These are phyloP conservation scores for Entomobrya multifasciata DNA, from an alignment of 2,888 invertebrate species.

Conservation along the genomic window DNA sequence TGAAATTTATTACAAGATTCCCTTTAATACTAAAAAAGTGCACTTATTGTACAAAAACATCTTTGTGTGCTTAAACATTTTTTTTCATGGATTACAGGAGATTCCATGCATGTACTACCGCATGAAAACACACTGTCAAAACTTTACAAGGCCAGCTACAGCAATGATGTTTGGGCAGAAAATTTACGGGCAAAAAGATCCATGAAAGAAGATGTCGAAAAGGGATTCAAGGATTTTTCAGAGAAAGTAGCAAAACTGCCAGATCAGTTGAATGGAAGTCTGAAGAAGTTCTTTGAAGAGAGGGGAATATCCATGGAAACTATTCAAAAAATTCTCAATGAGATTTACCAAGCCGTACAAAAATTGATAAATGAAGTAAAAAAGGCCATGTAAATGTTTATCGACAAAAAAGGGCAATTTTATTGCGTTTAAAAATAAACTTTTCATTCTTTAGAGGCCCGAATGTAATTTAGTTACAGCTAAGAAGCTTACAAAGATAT, in stretches of 20 bases:
- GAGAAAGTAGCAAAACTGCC: conserved; percentile 21
- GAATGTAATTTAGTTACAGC: too few relatives aligned
- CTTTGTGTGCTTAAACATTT: too few relatives aligned
- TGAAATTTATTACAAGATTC: too few relatives aligned
- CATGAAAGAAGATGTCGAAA: conserved; percentile 39
- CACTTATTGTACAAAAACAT: too few relatives aligned
- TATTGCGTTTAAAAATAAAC: too few relatives aligned
- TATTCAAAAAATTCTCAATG: conserved; percentile 26
- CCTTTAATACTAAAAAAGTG: too few relatives aligned
- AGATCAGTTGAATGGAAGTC: background rate
- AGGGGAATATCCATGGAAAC: conserved; percentile 35
- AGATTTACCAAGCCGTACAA: background rate
- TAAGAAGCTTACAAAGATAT: too few relatives aligned
- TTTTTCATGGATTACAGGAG: too few relatives aligned
- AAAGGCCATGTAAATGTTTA: too few relatives aligned
- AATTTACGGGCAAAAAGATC: background rate
- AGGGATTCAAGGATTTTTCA: conserved; percentile 41
- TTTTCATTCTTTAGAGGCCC: too few relatives aligned
- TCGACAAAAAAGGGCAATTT: too few relatives aligned
- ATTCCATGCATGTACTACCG: background rate
- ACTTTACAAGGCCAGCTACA: background rate
- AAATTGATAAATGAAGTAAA: conserved; percentile 39
- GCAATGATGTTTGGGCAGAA: background rate
- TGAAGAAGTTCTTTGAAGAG: conserved; percentile 55
- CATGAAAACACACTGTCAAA: background rate